Evolutionary conservation across 2,113 vertebrate species (phyloP), one percentile per base, ranked within the genome.

Genomic region (Rafetus swinhoei): DNA sequence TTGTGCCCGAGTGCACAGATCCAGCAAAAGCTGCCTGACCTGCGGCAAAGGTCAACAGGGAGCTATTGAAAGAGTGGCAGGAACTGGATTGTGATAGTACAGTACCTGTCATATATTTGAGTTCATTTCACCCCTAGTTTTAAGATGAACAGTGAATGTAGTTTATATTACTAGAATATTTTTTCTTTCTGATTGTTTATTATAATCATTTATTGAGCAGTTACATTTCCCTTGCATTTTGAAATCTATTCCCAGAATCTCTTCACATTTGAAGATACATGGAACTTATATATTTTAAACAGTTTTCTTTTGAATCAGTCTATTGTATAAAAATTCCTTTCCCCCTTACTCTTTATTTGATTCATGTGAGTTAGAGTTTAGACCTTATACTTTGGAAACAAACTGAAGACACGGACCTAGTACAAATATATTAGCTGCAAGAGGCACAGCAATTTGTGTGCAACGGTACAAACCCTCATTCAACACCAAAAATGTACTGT

Each of bases 141-240:
- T 69, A 25, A 85, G 55, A 69, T 32, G n/a, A 52, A 79, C 57
- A 50, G 53, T 22, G 53, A 21, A 24, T 50, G 24, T 72, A 69
- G 1, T 50, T 19, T 29, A 15, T n/a, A 57, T 2, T 27, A 32
- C 45, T 35, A 72, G 4, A 89, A 4, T 13, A 29, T 62, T 72
- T 86, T 2, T 81, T 84, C 81, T 62, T 94, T 82, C 74, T 79
- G 32, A 24, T 39, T 45, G 18, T 6, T 0, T 22, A 1, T 55
- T 81, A 4, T n/a, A 53, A 27, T 81, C 6, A 1, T 12, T 88
- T 1, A 2, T 55, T 5, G 21, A 22, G 39, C 53, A 83, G n/a
- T 32, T 86, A 16, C 9, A 92, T 89, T 85, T 83, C 6, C 39
- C n/a, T 79, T 88, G 74, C 39, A 27, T 84, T 92, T 85, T 22